Percentiles rank a stretch among this genome's conserved stretches.
Evolutionary conservation across 64 coral and sea anemone species (phyloP).

Genomic region (Orbicella faveolata): DNA sequence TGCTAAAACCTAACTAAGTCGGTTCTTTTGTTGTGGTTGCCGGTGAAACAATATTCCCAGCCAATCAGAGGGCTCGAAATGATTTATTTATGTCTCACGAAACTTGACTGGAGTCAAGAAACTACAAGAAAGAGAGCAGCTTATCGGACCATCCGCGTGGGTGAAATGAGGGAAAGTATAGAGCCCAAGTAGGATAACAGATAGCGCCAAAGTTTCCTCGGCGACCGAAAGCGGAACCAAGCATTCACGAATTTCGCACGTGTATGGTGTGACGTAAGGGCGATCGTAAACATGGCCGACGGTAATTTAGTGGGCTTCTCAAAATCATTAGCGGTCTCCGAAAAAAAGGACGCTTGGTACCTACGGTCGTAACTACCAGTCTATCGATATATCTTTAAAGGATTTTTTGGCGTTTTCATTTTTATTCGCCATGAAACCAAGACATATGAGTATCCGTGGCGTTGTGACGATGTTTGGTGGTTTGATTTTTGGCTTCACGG

Average conservation of each 20-base stretch:
- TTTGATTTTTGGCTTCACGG: conserved; percentile 75
- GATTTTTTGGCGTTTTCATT: neutral
- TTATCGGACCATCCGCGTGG: neutral
- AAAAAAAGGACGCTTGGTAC: no score
- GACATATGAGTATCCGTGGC: conserved; percentile 70
- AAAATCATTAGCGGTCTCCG: neutral
- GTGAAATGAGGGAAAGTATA: neutral
- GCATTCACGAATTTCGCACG: conserved; percentile 14
- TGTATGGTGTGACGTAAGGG: conserved; percentile 39
- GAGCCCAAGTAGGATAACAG: neutral
- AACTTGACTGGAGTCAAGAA: conserved; percentile 19
- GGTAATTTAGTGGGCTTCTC: neutral
- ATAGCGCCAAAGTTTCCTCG: neutral
- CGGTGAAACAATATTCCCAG: neutral
- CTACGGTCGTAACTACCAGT: neutral
- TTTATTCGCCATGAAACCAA: conserved; percentile 62
- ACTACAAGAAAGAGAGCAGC: conserved; percentile 31
- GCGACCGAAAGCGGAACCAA: neutral
- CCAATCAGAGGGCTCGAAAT: conserved; percentile 29
- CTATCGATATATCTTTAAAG: neutral
- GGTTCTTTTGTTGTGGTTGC: conserved; percentile 17
- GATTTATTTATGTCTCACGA: conserved; percentile 35
- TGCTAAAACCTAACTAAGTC: neutral
- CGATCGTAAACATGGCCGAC: conserved; percentile 25
- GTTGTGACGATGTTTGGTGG: conserved; percentile 81